Conservation (phyloP, 2,888 invertebrate species). For the Pristionchus arcanus region DNA sequence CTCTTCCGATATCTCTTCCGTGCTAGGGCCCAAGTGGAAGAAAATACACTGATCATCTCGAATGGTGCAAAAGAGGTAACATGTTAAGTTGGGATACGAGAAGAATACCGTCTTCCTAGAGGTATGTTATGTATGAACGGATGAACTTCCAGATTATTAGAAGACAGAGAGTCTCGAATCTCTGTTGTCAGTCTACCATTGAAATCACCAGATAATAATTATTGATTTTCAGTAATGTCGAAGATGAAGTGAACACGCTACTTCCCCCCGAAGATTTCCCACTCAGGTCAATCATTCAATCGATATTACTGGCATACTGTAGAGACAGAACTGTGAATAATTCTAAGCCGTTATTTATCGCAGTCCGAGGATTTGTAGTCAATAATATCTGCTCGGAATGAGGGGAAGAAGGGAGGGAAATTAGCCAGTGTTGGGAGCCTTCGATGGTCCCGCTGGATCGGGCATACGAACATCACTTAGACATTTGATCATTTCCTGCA, state of each 20-base stretch:
- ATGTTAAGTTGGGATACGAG: neutral
- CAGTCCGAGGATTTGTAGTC: slow-evolving; percentile 14
- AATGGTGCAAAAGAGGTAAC: neutral
- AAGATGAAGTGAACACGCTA: neutral
- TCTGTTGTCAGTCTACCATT: neutral
- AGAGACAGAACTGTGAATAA: neutral
- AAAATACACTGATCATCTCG: neutral
- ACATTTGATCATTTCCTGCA: slow-evolving; percentile 31
- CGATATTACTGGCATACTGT: neutral
- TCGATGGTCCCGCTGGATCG: neutral
- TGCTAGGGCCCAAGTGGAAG: too few relatives aligned
- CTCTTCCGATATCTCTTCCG: too few relatives aligned
- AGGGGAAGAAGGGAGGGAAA: neutral
- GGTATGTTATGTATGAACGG: neutral
- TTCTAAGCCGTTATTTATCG: neutral
- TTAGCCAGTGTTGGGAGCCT: neutral
- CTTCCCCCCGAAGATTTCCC: neutral
- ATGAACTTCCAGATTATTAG: neutral
- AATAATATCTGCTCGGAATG: neutral
- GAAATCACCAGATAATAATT: neutral
- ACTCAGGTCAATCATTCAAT: neutral
- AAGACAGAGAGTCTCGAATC: neutral
- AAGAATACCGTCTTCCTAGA: neutral
- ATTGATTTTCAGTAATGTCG: neutral
- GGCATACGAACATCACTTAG: neutral